phyloP scores from a whole-genome alignment of 2,113 vertebrate genomes.

The Xiphias gladius region DNA sequence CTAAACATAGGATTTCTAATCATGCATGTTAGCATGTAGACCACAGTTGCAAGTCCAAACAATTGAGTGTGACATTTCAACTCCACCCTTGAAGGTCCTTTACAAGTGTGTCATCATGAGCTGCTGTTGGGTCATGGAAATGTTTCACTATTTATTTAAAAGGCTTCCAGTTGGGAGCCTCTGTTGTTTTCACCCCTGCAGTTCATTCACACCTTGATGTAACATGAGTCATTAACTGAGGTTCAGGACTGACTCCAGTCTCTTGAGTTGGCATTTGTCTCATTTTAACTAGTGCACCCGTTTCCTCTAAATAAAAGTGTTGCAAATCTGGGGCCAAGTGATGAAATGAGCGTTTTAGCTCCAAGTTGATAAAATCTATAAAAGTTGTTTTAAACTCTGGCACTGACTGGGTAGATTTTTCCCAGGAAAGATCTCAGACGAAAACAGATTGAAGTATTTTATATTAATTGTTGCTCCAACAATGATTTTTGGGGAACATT shows the following conservation, averaged over 20 bases:
- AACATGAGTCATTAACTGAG: background rate
- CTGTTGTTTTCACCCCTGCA: background rate
- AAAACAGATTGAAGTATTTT: background rate
- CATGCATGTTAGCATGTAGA: background rate
- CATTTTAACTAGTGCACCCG: background rate
- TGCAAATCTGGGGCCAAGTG: background rate
- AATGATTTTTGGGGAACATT: background rate
- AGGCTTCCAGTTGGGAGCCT: background rate
- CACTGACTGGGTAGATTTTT: background rate
- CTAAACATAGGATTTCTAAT: background rate
- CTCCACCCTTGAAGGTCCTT: background rate
- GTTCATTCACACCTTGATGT: slow-evolving; percentile 5
- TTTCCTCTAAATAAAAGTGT: background rate
- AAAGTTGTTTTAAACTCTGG: background rate
- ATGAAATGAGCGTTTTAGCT: background rate
- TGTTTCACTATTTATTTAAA: background rate
- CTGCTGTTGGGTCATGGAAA: background rate
- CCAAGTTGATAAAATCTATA: background rate
- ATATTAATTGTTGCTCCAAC: background rate
- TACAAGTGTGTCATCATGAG: background rate
- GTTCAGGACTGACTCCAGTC: background rate
- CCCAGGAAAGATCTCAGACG: background rate
- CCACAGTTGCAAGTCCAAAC: too few species aligned
- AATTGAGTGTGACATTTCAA: background rate
- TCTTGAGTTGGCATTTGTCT: too few species aligned